These are phyloP conservation scores for Sphaeramia orbicularis DNA, from an alignment of 2,797 vertebrate species.

Conservation along the genomic window DNA sequence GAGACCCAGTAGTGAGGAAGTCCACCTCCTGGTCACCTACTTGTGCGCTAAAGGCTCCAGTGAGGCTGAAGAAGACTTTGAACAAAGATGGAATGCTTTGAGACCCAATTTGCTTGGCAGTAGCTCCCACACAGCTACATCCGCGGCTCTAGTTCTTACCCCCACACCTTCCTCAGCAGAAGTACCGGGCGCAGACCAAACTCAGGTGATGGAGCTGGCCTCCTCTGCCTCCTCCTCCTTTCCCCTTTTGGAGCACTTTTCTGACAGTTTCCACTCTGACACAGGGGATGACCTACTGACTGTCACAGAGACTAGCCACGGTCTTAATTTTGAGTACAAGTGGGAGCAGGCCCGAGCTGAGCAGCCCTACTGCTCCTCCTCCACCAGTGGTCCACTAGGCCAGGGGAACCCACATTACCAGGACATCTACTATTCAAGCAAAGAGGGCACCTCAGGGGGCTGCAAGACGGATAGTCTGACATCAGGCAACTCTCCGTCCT, in stretches of 20 bases:
- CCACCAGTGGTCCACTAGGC: slow-evolving; percentile 85
- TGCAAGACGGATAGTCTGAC: slow-evolving; percentile 80
- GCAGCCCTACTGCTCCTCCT: slow-evolving; percentile 87
- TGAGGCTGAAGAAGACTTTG: slow-evolving; percentile 93
- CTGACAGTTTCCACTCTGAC: slow-evolving; percentile 92
- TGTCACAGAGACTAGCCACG: slow-evolving; percentile 95
- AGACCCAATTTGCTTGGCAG: slow-evolving; percentile 87
- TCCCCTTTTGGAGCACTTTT: slow-evolving; percentile 94
- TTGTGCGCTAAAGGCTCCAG: slow-evolving; percentile 93
- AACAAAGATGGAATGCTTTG: slow-evolving; percentile 95
- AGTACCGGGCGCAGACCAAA: slow-evolving; percentile 44
- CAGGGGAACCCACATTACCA: slow-evolving; percentile 89
- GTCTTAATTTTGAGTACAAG: slow-evolving; percentile 98
- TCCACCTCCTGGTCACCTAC: slow-evolving; percentile 95
- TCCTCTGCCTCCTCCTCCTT: slow-evolving; percentile 89
- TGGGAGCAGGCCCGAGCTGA: slow-evolving; percentile 93
- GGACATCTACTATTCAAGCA: slow-evolving; percentile 89
- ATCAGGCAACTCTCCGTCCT: slow-evolving; percentile 88
- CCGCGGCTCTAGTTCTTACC: slow-evolving; percentile 71
- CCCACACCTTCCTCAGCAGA: slow-evolving; percentile 83
- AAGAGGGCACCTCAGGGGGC: slow-evolving; percentile 71
- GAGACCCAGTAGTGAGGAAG: slow-evolving; percentile 94
- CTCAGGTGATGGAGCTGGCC: slow-evolving; percentile 80
- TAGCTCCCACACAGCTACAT: slow-evolving; percentile 70
- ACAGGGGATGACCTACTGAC: slow-evolving; percentile 93